These are phyloP conservation scores for Montipora foliosa DNA, from an alignment of 64 coral and sea anemone genomes.

Conservation along the genomic window DNA sequence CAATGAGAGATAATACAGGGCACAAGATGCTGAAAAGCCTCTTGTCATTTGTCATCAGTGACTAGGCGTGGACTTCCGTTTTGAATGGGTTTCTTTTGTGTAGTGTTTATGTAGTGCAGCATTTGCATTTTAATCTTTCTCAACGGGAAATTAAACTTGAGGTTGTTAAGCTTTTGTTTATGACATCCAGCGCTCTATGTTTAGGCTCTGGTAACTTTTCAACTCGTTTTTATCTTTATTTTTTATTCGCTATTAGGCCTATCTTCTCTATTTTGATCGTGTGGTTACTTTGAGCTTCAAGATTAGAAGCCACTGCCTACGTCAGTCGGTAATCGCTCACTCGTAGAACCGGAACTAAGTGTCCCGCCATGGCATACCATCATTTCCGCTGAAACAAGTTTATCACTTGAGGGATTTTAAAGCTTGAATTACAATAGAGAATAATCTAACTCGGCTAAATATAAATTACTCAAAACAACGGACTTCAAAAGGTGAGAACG, in stretches of 20 bases:
- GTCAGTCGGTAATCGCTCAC: constrained; percentile 60
- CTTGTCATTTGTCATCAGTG: constrained; percentile 91
- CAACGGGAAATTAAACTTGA: constrained; percentile 94
- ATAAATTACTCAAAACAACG: constrained; percentile 80
- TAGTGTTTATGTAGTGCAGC: constrained; percentile 84
- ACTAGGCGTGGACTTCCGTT: constrained; percentile 95
- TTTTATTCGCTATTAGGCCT: constrained; percentile 1
- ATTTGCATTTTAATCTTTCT: constrained; percentile 99
- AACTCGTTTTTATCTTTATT: neutral
- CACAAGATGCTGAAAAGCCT: constrained; percentile 73
- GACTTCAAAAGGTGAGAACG: constrained; percentile 58
- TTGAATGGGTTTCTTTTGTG: constrained; percentile 90
- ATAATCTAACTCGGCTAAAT: constrained; percentile 82
- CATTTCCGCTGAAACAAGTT: constrained; percentile 90
- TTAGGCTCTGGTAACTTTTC: constrained; percentile 34
- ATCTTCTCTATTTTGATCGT: neutral
- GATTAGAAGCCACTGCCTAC: constrained; percentile 35
- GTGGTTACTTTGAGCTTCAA: neutral
- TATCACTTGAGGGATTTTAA: constrained; percentile 90
- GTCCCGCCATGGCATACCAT: constrained; percentile 82
- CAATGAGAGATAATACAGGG: constrained; percentile 81
- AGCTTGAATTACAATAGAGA: constrained; percentile 98
- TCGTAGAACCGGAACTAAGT: constrained; percentile 90
- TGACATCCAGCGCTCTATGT: constrained; percentile 29
- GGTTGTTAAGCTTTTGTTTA: constrained; percentile 57